Conservation (phyloP, 64 coral and sea anemone species). For the Pachyseris speciosa region DNA sequence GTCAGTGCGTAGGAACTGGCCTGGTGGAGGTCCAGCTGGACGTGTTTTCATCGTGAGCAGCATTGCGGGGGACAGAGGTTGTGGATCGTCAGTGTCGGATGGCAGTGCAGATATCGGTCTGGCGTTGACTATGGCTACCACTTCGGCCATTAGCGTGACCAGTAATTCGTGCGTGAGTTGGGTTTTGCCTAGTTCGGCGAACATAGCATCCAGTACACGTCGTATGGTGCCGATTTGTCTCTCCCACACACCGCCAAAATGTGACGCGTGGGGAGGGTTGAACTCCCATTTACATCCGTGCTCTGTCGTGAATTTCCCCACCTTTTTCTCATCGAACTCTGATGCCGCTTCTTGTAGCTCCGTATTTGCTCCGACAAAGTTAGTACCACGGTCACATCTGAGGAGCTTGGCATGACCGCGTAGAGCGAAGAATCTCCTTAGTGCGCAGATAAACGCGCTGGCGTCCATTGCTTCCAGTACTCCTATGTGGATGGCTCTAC, state of each 20-base stretch:
- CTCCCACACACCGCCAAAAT: too few relatives aligned
- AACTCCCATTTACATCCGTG: too few relatives aligned
- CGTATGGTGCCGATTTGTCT: conserved; percentile 25
- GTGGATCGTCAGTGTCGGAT: conserved; percentile 21
- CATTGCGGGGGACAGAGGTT: conserved; percentile 51
- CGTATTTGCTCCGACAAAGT: conserved; percentile 38
- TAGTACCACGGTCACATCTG: too few relatives aligned
- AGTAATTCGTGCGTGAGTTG: conserved; percentile 4
- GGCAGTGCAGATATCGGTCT: conserved; percentile 9
- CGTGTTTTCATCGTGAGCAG: too few relatives aligned
- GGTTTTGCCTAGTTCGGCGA: not conserved
- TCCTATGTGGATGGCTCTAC: not conserved
- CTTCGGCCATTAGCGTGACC: not conserved
- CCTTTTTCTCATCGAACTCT: too few relatives aligned
- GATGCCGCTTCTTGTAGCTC: not conserved
- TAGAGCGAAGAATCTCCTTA: conserved; percentile 27
- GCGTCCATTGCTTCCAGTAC: not conserved
- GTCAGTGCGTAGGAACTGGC: conserved; percentile 6
- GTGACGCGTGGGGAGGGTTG: too few relatives aligned
- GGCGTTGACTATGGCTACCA: too few relatives aligned
- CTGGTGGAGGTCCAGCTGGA: conserved; percentile 42
- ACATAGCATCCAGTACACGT: conserved; percentile 10
- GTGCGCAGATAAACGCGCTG: conserved; percentile 49
- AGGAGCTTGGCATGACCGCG: conserved; percentile 9
- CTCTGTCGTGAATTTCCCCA: too few relatives aligned